phyloP scores from a whole-genome alignment of 2,888 invertebrate species.

The Drosophila austrosaltans region DNA sequence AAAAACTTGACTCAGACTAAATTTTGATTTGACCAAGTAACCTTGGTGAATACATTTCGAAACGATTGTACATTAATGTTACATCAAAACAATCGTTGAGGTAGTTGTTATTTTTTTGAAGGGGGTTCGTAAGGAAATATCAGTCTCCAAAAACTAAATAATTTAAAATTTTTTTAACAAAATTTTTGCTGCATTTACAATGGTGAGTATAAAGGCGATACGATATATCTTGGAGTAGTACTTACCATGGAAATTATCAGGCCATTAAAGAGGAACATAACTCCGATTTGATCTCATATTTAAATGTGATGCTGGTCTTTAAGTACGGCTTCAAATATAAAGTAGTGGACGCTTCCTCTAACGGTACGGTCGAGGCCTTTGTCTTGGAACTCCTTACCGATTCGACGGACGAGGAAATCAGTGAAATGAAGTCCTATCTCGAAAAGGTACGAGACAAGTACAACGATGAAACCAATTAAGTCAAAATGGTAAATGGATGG shows the following conservation, averaged over 20 bases:
- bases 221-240: background rate
- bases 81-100: background rate
- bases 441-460: background rate
- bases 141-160: background rate
- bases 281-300: background rate
- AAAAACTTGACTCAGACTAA: background rate
- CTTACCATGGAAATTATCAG: background rate
- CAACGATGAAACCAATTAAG: too few relatives aligned
- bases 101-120: background rate
- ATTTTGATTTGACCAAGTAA: background rate
- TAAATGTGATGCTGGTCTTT: background rate
- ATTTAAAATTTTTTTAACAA: background rate
- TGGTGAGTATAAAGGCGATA: background rate
- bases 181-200: background rate
- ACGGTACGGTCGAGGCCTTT: background rate
- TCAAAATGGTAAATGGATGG: too few relatives aligned
- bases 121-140: background rate
- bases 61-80: background rate
- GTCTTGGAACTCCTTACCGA: background rate
- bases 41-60: background rate
- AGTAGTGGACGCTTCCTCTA: background rate
- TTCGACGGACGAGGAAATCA: background rate
- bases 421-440: background rate
- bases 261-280: constrained; percentile 1
- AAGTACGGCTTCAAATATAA: background rate